Evolutionary conservation across 2,888 invertebrate genomes (phyloP), one percentile per base, ranked within the genome.

Genomic region (Lagria hirta): DNA sequence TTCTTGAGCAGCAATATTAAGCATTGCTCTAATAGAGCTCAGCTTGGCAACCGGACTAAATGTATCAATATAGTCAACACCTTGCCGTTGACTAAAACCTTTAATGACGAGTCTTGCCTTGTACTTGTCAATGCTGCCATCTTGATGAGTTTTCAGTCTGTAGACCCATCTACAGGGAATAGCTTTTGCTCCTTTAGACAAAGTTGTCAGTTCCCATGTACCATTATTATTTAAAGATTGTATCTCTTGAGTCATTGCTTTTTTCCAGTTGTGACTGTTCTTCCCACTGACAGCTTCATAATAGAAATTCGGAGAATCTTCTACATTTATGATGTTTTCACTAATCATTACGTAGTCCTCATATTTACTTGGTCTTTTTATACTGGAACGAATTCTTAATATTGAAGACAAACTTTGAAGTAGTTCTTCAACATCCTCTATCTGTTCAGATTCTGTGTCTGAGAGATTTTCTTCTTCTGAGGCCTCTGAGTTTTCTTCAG

Each of bases 41-140:
- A 54, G 52, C 30, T 57, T 48, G 1, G 50, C 58, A 1, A 62
- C 63, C 15, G 64, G 63, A 34, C 60, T 57, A 27, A 60, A 62
- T 2, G 57, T 64, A 48, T 67, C 57, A 11, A 55, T 33, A 42
- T 57, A 64, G 37, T 64, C 58, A 3, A 58, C 30, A 6, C 61
- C 60, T 33, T 33, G 14, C 5, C 37, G 43, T 43, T 62, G 59
- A 5, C 23, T 22, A 23, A 43, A 60, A 4, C 62, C 60, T 23
- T 52, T 40, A 3, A 53, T 58, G 20, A 62, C 62, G 3, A 63
- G 49, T 18, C 64, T 32, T 11, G 57, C 64, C 36, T 61, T 65
- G 51, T 49, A 60, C 2, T 51, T 17, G 6, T 56, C 49, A 2
- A 54, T 44, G 21, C 38, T 44, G 11, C 58, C 62, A 48, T 64